phyloP scores from a whole-genome alignment of 2,113 vertebrate genomes.

The Myotis yumanensis region DNA sequence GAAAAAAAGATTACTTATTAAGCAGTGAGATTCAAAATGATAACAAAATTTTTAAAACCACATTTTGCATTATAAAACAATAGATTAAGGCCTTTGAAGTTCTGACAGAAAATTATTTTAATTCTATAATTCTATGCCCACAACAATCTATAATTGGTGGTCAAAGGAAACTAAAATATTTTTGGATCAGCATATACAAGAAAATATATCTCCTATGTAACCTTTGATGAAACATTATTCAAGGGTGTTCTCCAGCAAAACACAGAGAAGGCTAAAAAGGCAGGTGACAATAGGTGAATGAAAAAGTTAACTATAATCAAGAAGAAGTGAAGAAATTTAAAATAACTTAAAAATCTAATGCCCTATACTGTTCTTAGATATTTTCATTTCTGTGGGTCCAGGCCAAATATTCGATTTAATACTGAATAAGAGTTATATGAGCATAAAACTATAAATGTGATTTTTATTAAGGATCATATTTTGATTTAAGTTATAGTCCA shows the following conservation, averaged over 20 bases:
- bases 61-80: constrained; percentile 7
- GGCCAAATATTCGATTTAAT: neutral
- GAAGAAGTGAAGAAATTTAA: neutral
- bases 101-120: neutral
- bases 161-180: constrained; percentile 13
- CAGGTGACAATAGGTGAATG: neutral
- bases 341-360: neutral
- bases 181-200: neutral
- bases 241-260: neutral
- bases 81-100: neutral
- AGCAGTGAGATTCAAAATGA: neutral
- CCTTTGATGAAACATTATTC: neutral
- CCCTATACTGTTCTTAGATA: neutral
- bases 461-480: neutral
- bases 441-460: neutral
- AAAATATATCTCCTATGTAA: neutral
- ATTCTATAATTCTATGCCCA: neutral
- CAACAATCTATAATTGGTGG: neutral
- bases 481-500: neutral
- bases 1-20: neutral
- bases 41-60: neutral
- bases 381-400: neutral
- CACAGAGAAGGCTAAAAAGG: neutral
- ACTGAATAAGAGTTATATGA: neutral
- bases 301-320: neutral